Base-by-base conservation (phyloP, 92 coral and sea anemone genomes). In the Isaurus tuberculatus region DNA sequence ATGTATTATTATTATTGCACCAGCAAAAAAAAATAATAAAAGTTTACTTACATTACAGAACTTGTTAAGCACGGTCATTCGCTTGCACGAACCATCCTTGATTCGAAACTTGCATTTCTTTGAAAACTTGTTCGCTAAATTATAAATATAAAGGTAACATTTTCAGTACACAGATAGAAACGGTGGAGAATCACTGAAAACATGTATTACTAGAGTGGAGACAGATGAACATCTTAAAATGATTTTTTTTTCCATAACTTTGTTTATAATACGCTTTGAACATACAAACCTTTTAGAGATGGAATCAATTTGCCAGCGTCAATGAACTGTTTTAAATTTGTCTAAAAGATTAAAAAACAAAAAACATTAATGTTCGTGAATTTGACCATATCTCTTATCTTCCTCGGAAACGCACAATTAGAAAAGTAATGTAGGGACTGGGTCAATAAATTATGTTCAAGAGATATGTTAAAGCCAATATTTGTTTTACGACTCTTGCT, bases 61-160 rank as follows among this genome's bases (percentile, higher is more conserved):
- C 66, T 89, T 84, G 57, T 85, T 85, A 75, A 80, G 37, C 32
- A 73, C 64, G 20, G 87, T 75, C 66, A 73, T 67, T 20, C 92
- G 63, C 37, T 89, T 89, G 65, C 92, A 89, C 14, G 86, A 85
- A 2, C 92, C 90, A 86, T 89, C 92, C 51, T 89, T 89, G 43
- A 85, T 43, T 65, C 90, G 74, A 10, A 89, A 89, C 42, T 86
- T 78, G 73, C 92, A 74, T 11, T 85, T 86, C 58, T 89, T 88
- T 6, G 89, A 30, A 46, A 89, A 73, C 53, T 89, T 89, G 29
- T 71, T 53, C 31, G 90, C 92, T 89, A 74, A 17, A 25, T 26
- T 6, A 8, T 46, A 58, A n/a, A n/a, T n/a, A n/a, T n/a, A n/a
- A n/a, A 30, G 33, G 49, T 26, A 33, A 60, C 4, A 2, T 23